Conservation (phyloP, 2,113 vertebrate genomes). For the Potamarius usumacintae region DNA sequence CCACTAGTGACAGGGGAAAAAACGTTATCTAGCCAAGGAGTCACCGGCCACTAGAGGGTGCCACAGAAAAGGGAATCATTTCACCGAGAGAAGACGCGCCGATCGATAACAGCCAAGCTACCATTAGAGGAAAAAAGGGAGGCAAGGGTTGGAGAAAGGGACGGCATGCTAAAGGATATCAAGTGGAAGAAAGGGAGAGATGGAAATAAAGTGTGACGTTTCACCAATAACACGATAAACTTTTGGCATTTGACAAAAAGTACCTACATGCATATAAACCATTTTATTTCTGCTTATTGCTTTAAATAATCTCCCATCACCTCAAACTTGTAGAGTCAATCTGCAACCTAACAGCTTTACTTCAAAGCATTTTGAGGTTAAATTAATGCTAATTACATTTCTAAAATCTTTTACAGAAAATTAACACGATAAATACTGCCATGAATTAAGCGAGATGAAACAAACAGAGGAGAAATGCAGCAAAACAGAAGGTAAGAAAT, state of each 20-base stretch:
- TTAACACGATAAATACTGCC: background rate
- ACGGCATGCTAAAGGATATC: conserved; percentile 20
- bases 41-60: conserved; percentile 48
- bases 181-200: background rate
- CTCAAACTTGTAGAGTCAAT: background rate
- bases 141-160: background rate
- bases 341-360: background rate
- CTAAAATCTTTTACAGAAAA: background rate
- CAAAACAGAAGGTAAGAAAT: background rate
- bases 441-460: background rate
- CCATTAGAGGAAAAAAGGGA: conserved; percentile 8
- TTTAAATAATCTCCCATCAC: background rate
- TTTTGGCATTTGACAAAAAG: background rate
- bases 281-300: too few relatives aligned
- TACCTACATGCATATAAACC: background rate
- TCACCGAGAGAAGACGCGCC: conserved; percentile 11
- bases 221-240: background rate
- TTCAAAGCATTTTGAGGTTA: background rate
- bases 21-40: conserved; percentile 15
- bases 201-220: background rate
- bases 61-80: conserved; percentile 40
- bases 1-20: background rate
- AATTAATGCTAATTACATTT: background rate
- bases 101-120: conserved; percentile 26
- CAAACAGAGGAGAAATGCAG: background rate